Evolutionary conservation across 2,888 invertebrate genomes (phyloP), one percentile per base, ranked within the genome.

Genomic region (Cataglyphis albicans): DNA sequence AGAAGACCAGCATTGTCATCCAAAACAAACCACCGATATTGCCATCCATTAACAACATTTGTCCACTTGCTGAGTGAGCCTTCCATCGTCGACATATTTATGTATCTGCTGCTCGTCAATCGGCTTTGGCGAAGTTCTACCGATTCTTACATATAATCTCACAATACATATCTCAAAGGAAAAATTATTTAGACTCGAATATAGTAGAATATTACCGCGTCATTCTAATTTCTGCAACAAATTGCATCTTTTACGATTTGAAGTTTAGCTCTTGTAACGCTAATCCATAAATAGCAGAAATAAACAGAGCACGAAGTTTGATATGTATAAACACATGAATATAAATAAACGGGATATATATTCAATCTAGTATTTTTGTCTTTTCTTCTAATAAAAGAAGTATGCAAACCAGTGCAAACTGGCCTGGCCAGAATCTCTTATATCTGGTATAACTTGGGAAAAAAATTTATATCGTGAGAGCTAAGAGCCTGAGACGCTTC

Each of bases 21-120:
- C 92, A 99, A 95, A 92, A 99, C 99, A 95, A 99, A 99, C 98
- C 99, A 99, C 90, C 99, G 97, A 95, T 99, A 99, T 95, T 99
- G 99, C 99, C 99, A 99, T 90, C 99, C 99, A 95, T 98, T 98
- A 96, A 99, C 98, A 93, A 99, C 98, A 96, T 99, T 99, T 90
- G 99, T 99, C 98, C 98, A 99, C 96, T 99, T 99, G 95, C 98
- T 98, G 87, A 99, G 95, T 85, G 98, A 98, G 93, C 99, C 99
- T 96, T 99, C 98, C 98, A 98, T 98, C 95, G 96, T 95, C 92
- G 95, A 95, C 95, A 95, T 95, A 91, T 92, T 94, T 81, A 80
- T 72, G 18, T 48, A 48, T n/a, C 6, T 38, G 6, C 38, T 1
- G 38, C 12, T 29, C 12, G 65, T 55, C n/a, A 25, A 35, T 35